A percentile compares a stretch with the other conserved stretches of the same genome.
phyloP scores from a whole-genome alignment of 2,797 vertebrate genomes.

The Syngnathus rostellatus region DNA sequence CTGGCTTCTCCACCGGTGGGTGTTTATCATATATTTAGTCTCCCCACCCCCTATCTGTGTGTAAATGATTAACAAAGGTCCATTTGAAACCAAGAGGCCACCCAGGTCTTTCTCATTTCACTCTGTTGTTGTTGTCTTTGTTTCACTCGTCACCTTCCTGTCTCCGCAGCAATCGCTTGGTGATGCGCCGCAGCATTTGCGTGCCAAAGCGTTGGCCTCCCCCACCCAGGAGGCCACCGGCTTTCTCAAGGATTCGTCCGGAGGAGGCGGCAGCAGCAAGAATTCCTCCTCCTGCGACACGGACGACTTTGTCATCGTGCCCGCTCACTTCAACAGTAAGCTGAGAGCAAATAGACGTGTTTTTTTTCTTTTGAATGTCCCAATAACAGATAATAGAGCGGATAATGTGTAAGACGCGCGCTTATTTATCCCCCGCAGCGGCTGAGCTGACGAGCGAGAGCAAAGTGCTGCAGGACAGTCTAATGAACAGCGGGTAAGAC shows the following conservation, averaged over 20 bases:
- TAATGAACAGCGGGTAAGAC: constrained; percentile 91
- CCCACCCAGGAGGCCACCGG: constrained; percentile 79
- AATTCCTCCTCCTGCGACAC: constrained; percentile 93
- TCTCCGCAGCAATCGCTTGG: constrained; percentile 80
- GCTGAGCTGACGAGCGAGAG: constrained; percentile 82
- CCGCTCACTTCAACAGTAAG: constrained; percentile 86
- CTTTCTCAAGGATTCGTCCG: constrained; percentile 81
- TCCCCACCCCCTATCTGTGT: neutral
- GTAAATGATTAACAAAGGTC: constrained; percentile 7
- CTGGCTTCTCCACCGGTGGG: constrained; percentile 89
- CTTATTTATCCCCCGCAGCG: constrained; percentile 34
- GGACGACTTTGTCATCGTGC: constrained; percentile 96
- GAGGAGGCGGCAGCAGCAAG: constrained; percentile 83
- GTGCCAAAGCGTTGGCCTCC: constrained; percentile 78
- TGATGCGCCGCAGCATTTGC: constrained; percentile 83
- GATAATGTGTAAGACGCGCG: neutral
- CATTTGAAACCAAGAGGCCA: neutral
- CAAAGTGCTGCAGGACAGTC: constrained; percentile 83
- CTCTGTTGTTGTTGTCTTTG: neutral
- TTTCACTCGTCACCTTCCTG: constrained; percentile 7
- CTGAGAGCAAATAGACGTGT: neutral
- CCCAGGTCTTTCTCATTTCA: neutral
- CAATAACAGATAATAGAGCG: neutral
- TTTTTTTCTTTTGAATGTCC: neutral
- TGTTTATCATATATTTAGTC: constrained; percentile 15